These are phyloP conservation scores for Muntiacus reevesi DNA, from an alignment of 2,113 vertebrate genomes.

Conservation along the genomic window DNA sequence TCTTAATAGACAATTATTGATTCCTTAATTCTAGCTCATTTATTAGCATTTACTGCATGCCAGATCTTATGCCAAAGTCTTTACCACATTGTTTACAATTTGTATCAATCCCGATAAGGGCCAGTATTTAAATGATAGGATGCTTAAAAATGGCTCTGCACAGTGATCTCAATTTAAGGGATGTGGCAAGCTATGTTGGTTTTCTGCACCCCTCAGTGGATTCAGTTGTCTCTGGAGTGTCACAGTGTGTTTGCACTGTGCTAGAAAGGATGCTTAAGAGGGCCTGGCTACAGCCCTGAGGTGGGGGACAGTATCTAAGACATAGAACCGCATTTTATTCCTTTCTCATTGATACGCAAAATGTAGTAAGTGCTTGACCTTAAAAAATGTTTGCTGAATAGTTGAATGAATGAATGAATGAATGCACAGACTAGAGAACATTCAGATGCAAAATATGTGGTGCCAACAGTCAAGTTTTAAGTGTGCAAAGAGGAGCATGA, in stretches of 20 bases:
- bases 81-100: not conserved
- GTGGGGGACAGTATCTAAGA: not conserved
- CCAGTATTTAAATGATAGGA: conserved; percentile 18
- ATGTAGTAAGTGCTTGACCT: not conserved
- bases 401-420: not conserved
- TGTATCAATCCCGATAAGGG: not conserved
- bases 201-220: not conserved
- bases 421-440: not conserved
- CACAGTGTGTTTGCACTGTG: not conserved
- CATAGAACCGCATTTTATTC: not conserved
- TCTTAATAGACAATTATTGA: not conserved
- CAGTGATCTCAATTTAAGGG: not conserved
- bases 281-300: not conserved
- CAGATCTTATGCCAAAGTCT: not conserved
- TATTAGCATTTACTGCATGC: not conserved
- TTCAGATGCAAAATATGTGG: not conserved
- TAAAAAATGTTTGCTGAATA: not conserved
- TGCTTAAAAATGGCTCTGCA: not conserved
- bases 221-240: not conserved
- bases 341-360: not conserved
- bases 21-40: not conserved
- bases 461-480: not conserved
- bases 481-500: not conserved
- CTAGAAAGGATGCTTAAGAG: not conserved
- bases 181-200: not conserved